phyloP scores from a whole-genome alignment of 2,113 vertebrate genomes.

The Corythornis vintsioides region DNA sequence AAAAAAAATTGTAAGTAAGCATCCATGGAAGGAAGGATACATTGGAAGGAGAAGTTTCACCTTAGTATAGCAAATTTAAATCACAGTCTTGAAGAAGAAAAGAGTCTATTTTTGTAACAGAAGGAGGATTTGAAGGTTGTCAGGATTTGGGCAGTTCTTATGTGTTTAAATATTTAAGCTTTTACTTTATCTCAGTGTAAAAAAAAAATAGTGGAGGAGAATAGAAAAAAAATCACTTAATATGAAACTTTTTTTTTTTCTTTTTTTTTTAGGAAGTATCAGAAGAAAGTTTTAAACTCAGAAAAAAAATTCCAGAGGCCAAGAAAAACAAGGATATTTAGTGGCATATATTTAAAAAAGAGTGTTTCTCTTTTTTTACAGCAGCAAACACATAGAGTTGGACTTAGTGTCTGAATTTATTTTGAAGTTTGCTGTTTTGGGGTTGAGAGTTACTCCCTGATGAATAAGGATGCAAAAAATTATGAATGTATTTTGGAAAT shows the following conservation, averaged over 20 bases:
- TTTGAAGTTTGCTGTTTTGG: not conserved
- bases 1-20: not conserved
- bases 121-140: not conserved
- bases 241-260: not conserved
- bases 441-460: not conserved
- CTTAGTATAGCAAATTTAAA: not conserved
- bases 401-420: not conserved
- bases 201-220: not conserved
- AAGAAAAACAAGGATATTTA: not conserved
- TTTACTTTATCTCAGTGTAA: not conserved
- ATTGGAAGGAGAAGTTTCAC: not conserved
- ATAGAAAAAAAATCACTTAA: not conserved
- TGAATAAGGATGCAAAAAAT: not conserved
- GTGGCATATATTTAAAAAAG: not conserved
- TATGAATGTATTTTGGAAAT: not conserved
- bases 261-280: not conserved
- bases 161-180: not conserved
- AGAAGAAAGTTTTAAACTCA: not conserved
- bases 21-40: not conserved
- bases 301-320: not conserved
- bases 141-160: not conserved
- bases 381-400: accelerated
- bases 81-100: not conserved
- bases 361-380: not conserved
- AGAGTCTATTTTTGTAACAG: not conserved